Percentiles rank a stretch among this genome's conserved stretches.
phyloP scores from a whole-genome alignment of 1,140 invertebrate genomes.

The Plodia interpunctella region DNA sequence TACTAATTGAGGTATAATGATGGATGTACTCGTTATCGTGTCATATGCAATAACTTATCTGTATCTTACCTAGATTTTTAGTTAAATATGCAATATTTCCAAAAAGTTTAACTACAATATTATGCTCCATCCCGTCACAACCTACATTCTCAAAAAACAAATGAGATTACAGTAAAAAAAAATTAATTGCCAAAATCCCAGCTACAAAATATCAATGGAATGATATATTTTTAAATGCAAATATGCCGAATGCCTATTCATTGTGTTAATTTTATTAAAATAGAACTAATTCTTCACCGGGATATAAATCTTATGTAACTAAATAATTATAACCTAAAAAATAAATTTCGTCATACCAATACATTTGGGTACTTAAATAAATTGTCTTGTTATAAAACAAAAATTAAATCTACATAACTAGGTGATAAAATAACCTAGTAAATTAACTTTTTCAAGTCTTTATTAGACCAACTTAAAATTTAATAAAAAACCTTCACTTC shows the following conservation, averaged over 20 bases:
- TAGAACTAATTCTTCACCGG: neutral
- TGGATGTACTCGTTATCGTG: slow-evolving; percentile 32
- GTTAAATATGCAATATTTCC: neutral
- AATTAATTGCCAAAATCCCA: slow-evolving; percentile 49
- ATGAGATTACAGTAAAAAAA: slow-evolving; percentile 56
- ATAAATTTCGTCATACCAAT: slow-evolving; percentile 4
- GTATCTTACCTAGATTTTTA: slow-evolving; percentile 9
- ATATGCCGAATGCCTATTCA: slow-evolving; percentile 18
- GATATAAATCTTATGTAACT: neutral
- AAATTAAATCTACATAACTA: neutral
- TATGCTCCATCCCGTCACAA: slow-evolving; percentile 48
- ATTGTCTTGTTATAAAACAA: neutral
- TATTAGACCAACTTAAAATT: slow-evolving; percentile 26
- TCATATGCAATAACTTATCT: neutral
- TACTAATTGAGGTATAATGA: slow-evolving; percentile 43
- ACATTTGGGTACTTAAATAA: slow-evolving; percentile 4
- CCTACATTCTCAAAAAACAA: slow-evolving; percentile 36
- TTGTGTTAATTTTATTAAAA: slow-evolving; percentile 16
- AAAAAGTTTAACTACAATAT: slow-evolving; percentile 20
- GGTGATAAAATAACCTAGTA: slow-evolving; percentile 3
- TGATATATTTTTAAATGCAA: slow-evolving; percentile 38
- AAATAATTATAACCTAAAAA: slow-evolving; percentile 7
- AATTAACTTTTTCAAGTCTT: slow-evolving; percentile 2
- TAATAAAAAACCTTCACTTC: slow-evolving; percentile 20
- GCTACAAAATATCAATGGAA: slow-evolving; percentile 33